Percentiles rank a stretch among this genome's conserved stretches.
phyloP scores from a whole-genome alignment of 2,797 vertebrate species.

The Benthosema pterotum region DNA sequence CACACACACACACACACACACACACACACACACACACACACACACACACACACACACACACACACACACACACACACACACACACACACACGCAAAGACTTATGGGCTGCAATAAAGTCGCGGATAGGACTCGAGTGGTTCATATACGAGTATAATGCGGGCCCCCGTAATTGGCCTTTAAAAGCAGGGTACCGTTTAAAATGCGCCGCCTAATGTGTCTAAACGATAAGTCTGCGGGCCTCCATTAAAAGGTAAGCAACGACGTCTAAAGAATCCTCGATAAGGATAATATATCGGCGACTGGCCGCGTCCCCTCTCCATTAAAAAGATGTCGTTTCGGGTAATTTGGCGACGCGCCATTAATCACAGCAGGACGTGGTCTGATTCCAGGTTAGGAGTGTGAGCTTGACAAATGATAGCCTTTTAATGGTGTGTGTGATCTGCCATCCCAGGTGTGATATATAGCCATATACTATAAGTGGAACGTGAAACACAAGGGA shows the following conservation, averaged over 20 bases:
- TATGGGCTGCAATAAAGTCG: too few species aligned
- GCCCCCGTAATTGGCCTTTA: neutral
- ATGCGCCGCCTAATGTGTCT: constrained; percentile 14
- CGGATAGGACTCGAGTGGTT: too few species aligned
- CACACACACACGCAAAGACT: too few species aligned
- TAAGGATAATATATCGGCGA: neutral
- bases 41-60: too few species aligned
- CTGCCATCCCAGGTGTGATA: constrained; percentile 43
- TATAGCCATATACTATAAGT: constrained; percentile 42
- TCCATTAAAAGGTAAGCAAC: constrained; percentile 40
- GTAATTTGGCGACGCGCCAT: constrained; percentile 41
- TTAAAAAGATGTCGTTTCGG: constrained; percentile 3
- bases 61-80: too few species aligned
- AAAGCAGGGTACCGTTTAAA: constrained; percentile 10
- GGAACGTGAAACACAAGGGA: constrained; percentile 56
- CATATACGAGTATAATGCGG: constrained; percentile 13
- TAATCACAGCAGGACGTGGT: constrained; percentile 56
- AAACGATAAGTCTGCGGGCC: neutral
- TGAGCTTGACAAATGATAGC: constrained; percentile 45
- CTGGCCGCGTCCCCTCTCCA: constrained; percentile 9
- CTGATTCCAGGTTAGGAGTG: constrained; percentile 41
- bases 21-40: too few species aligned
- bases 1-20: too few species aligned
- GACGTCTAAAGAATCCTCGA: constrained; percentile 30
- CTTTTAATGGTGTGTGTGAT: constrained; percentile 39